phyloP scores from a whole-genome alignment of 2,888 invertebrate species.

The Amaurobius ferox region DNA sequence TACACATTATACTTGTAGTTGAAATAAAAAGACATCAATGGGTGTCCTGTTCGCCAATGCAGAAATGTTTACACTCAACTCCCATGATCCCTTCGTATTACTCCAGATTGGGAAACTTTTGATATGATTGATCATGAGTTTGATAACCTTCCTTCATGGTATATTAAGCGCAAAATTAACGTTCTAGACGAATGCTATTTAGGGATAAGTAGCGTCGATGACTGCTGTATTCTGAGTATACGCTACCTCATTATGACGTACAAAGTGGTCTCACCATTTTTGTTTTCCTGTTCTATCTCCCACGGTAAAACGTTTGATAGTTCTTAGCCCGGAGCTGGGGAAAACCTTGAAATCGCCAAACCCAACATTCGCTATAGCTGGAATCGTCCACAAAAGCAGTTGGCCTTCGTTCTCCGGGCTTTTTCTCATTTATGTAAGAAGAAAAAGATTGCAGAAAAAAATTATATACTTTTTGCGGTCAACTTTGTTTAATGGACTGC shows the following conservation, averaged over 20 bases:
- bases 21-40: too few species aligned
- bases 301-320: not conserved
- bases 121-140: too few species aligned
- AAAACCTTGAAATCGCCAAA: constrained; percentile 1
- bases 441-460: not conserved
- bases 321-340: not conserved
- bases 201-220: too few species aligned
- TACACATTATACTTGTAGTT: too few species aligned
- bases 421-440: not conserved
- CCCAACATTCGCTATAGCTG: not conserved
- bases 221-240: not conserved
- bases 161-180: too few species aligned
- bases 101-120: too few species aligned
- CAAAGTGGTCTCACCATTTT: not conserved
- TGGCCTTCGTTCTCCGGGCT: not conserved
- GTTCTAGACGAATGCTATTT: too few species aligned
- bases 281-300: not conserved
- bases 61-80: too few species aligned
- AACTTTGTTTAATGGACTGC: not conserved
- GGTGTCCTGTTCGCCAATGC: too few species aligned
- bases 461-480: not conserved
- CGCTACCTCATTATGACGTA: not conserved
- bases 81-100: too few species aligned
- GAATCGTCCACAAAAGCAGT: not conserved
- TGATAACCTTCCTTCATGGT: too few species aligned